Base-by-base conservation (phyloP, 2,113 vertebrate genomes). In the Ictalurus punctatus region DNA sequence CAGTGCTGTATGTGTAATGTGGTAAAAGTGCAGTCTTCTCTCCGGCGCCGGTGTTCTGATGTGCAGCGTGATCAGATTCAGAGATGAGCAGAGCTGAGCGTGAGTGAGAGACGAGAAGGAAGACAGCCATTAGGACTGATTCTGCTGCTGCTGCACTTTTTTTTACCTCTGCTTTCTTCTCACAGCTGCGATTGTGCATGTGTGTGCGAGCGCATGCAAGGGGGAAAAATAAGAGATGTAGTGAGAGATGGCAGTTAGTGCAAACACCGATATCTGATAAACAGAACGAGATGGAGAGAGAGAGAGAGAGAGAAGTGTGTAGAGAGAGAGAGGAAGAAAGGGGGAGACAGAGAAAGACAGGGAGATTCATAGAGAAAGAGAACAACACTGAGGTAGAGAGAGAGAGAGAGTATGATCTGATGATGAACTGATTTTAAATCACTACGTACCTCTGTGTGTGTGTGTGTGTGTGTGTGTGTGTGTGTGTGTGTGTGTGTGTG, bases 401-500 rank as follows among this genome's bases (percentile, higher is more conserved):
- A 10, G 3, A 27, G 10, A 58, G 4, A 14, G 14, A 23, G 12
- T 30, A 27, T 19, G 4, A 48, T 58, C 8, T 78, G 12, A 78
- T 78, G 21, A 48, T 78, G 23, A 25, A 37, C 6, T 52, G 12
- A 78, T 78, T 14, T 67, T 88, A 84, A 56, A 67, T 63, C 34
- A 25, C 23, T 30, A 17, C 1, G 74, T 0, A 71, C 58, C 48
- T 74, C 10, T 25, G 67, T 73, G 27, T 73, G 48, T 56, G 59
- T 48, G 59, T 48, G 52, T 73, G n/a, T 25, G 67, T 73, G 27
- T 73, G 48, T 56, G 59, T 48, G 59, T 44, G 52, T 73, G 65
- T 73, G 65, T 84, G 83, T 71, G 65, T 58, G 52, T 74, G 65
- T 74, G 65, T 37, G 67, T 37, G 67, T 40, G 48, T 37, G n/a